Percentiles rank a stretch among this genome's conserved stretches.
Conservation (phyloP, 2,113 vertebrate genomes). For the Dissostichus mawsoni region DNA sequence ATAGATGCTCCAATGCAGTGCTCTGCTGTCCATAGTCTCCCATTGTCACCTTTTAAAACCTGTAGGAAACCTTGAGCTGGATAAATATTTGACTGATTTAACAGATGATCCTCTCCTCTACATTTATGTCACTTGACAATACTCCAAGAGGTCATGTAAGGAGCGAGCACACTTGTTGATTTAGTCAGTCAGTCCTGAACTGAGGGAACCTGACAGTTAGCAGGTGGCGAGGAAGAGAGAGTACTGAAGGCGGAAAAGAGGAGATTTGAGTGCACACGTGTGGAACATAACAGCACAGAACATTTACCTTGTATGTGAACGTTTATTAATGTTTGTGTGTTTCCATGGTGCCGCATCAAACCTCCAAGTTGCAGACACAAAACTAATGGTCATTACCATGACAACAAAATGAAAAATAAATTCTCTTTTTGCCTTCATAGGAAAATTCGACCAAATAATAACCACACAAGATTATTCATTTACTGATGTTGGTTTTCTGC, state of each 20-base stretch:
- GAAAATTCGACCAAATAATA: neutral
- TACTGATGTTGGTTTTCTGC: neutral
- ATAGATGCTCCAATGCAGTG: neutral
- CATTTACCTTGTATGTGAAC: neutral
- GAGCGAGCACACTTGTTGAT: neutral
- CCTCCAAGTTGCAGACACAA: constrained; percentile 35
- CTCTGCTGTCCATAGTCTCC: neutral
- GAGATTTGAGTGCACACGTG: neutral
- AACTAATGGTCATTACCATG: constrained; percentile 56
- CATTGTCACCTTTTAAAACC: neutral
- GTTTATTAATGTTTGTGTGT: constrained; percentile 10
- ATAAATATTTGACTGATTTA: neutral
- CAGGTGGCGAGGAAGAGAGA: constrained; percentile 7
- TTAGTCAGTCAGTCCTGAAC: constrained; percentile 4
- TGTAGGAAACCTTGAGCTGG: neutral
- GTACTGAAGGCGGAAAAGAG: neutral
- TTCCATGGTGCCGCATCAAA: constrained; percentile 58
- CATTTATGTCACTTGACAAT: too few species aligned
- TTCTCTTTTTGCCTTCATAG: constrained; percentile 6
- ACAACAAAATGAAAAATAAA: constrained; percentile 56
- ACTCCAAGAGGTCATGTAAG: neutral
- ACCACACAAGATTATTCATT: constrained; percentile 1
- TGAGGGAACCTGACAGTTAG: constrained; percentile 16
- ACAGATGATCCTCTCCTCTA: neutral
- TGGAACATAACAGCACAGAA: neutral